These are phyloP conservation scores for Actinia tenebrosa DNA, from an alignment of 64 coral and sea anemone species.

Conservation along the genomic window DNA sequence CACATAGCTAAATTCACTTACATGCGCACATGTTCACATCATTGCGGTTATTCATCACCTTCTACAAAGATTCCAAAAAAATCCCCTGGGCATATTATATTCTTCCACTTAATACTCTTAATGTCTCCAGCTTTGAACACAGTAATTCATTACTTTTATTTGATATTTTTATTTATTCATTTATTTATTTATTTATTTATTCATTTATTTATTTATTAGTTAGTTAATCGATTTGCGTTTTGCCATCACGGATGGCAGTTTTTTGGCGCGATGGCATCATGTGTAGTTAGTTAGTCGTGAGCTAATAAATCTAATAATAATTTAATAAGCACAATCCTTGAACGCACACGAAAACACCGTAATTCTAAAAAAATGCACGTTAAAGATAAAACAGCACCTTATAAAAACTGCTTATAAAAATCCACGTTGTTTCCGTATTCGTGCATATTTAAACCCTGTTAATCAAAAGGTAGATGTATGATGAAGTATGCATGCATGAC, in stretches of 20 bases:
- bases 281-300: background rate
- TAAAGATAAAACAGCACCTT: no score
- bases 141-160: background rate
- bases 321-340: background rate
- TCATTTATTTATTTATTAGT: background rate
- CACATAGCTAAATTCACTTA: background rate
- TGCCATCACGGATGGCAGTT: background rate
- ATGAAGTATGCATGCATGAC: no score
- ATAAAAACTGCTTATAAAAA: no score
- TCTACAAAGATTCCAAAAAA: background rate
- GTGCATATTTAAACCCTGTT: no score
- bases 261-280: constrained; percentile 1
- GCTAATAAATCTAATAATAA: background rate
- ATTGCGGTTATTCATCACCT: background rate
- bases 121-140: background rate
- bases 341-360: background rate
- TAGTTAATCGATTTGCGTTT: background rate
- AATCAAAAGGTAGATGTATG: no score
- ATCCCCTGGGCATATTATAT: background rate
- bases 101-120: background rate
- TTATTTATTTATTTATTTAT: background rate
- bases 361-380: no score
- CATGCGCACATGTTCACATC: background rate
- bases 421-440: no score
- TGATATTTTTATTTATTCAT: background rate